Base-by-base conservation (phyloP, 2,797 vertebrate genomes). In the Discoglossus pictus region DNA sequence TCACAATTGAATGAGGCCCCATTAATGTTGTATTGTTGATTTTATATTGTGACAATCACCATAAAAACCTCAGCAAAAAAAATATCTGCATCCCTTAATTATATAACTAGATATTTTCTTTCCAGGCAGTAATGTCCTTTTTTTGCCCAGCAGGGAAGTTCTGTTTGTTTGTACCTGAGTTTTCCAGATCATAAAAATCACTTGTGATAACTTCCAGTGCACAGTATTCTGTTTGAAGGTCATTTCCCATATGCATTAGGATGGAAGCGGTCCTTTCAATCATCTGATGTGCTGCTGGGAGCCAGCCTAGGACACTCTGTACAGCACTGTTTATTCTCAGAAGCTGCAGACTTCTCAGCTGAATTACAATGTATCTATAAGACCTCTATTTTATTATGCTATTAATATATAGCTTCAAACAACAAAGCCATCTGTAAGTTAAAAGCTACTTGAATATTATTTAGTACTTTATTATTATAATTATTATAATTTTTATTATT, bases 201-300 rank as follows among this genome's bases (percentile, higher is more conserved):
- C 2, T 53, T 20, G 34, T 12, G 21, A 25, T 18, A 46, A 15
- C 25, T 43, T 64, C 31, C 25, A 64, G 38, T 42, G 35, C 25
- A 64, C 53, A 12, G 18, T 40, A 13, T 4, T 52, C 79, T 79
- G 85, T 86, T 89, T 83, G 50, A 85, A 88, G 89, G 88, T 89
- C 84, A 89, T 74, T 85, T 88, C 80, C 86, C 84, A 76, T 76
- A 77, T 21, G 43, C 68, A 35, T 40, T 76, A 81, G 0, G 77
- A 86, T 78, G 76, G 80, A 77, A 84, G 86, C 80, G 15, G 8
- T 39, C 1, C 82, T 84, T 88, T 88, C 90, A 83, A 55, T 88
- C 83, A 85, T 77, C 75, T 4, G 34, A 42, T 0, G 38, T 13
- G 44, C 78, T 78, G 76, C 2, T 0, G 0, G 15, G 72, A 5